phyloP scores from a whole-genome alignment of 2,888 invertebrate species.

The Drosophila robusta region DNA sequence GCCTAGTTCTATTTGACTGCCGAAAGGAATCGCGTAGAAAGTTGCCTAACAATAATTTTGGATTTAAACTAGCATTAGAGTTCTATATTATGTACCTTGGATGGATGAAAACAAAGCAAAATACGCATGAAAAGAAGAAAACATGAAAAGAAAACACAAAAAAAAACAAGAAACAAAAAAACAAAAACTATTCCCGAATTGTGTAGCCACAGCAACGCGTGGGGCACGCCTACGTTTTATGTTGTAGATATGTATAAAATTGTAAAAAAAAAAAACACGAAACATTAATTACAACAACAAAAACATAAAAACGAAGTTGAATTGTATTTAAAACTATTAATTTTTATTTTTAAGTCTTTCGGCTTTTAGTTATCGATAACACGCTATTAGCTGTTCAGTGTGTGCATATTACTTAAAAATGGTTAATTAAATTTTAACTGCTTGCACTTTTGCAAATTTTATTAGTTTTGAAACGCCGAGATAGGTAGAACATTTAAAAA shows the following conservation, averaged over 20 bases:
- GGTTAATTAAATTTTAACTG: slow-evolving; percentile 14
- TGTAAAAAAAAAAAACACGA: slow-evolving; percentile 53
- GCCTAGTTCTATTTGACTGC: slow-evolving; percentile 27
- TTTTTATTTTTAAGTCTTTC: not conserved
- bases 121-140: slow-evolving; percentile 7
- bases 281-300: slow-evolving; percentile 36
- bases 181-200: slow-evolving; percentile 41
- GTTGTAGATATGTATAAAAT: slow-evolving; percentile 78
- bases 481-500: not conserved
- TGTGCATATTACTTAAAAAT: not conserved
- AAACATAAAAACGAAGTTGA: slow-evolving; percentile 39
- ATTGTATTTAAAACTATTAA: slow-evolving; percentile 13
- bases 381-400: slow-evolving; percentile 2
- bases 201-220: slow-evolving; percentile 34
- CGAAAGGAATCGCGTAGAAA: slow-evolving; percentile 4
- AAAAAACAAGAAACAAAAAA: slow-evolving; percentile 7
- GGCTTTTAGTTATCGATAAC: not conserved
- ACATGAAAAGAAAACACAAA: not conserved
- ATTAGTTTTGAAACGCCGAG: not conserved
- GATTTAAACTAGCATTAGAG: slow-evolving; percentile 46
- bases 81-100: slow-evolving; percentile 71
- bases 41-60: slow-evolving; percentile 24
- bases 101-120: slow-evolving; percentile 30
- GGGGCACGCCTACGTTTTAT: slow-evolving; percentile 56
- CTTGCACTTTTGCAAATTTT: not conserved